Conservation (phyloP, 2,888 invertebrate genomes). For the Drosophila neonasuta region DNA sequence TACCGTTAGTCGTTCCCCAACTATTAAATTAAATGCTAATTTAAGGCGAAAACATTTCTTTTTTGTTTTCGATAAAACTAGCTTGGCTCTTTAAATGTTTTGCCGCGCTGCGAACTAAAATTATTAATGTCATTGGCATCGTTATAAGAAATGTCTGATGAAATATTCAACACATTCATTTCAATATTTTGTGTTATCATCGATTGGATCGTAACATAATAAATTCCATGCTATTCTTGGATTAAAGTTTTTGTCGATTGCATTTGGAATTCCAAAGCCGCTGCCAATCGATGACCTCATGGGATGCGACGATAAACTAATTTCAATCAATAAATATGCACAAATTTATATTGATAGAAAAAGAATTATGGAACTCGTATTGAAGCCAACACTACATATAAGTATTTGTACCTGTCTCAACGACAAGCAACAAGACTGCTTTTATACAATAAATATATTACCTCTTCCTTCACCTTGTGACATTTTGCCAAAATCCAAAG, state of each 20-base stretch:
- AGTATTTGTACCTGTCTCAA: conserved; percentile 2
- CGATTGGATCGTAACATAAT: conserved; percentile 5
- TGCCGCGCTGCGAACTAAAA: conserved; percentile 13
- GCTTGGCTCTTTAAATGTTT: conserved; percentile 26
- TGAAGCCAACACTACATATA: conserved; percentile 11
- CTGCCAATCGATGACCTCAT: conserved; percentile 60
- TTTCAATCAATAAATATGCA: conserved; percentile 24
- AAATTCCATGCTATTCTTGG: conserved; percentile 26
- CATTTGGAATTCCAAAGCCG: conserved; percentile 45
- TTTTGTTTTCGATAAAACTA: conserved; percentile 25
- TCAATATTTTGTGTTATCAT: conserved; percentile 30
- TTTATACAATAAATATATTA: conserved; percentile 5
- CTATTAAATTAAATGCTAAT: conserved; percentile 12
- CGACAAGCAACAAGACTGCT: background rate
- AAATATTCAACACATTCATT: conserved; percentile 51
- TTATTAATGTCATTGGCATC: conserved; percentile 45
- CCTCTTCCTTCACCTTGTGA: conserved; percentile 52
- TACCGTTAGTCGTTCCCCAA: conserved; percentile 9
- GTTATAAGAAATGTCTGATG: conserved; percentile 31
- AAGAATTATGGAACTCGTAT: conserved; percentile 39
- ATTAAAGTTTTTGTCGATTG: conserved; percentile 19
- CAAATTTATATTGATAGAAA: conserved; percentile 22
- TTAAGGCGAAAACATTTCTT: conserved; percentile 22
- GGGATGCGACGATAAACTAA: conserved; percentile 28
- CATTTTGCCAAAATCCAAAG: conserved; percentile 36